phyloP scores from a whole-genome alignment of 2,797 vertebrate genomes.

The Peromyscus eremicus region DNA sequence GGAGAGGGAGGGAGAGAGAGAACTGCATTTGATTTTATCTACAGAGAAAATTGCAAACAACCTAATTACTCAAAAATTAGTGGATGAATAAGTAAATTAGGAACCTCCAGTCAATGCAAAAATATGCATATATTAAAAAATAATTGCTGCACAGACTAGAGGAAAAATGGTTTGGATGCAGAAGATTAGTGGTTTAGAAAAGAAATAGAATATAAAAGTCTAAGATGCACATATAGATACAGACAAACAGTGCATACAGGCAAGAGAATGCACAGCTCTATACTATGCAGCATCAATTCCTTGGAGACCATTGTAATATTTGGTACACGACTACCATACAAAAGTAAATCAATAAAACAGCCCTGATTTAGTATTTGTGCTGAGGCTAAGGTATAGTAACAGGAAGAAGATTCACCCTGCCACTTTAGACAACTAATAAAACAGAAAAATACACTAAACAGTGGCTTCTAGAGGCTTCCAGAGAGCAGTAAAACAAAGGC shows the following conservation, averaged over 20 bases:
- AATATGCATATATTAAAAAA: slow-evolving; percentile 71
- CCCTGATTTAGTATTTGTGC: neutral
- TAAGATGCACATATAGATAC: neutral
- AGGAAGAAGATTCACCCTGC: neutral
- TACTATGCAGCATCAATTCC: neutral
- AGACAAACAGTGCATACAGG: neutral
- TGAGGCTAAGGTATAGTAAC: neutral
- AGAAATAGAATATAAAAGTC: slow-evolving; percentile 45
- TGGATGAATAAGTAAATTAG: slow-evolving; percentile 68
- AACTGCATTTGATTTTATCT: slow-evolving; percentile 65
- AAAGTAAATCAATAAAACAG: slow-evolving; percentile 40
- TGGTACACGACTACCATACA: neutral
- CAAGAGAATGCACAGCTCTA: neutral
- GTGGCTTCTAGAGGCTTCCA: neutral
- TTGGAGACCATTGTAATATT: neutral
- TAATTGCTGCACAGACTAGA: slow-evolving; percentile 55
- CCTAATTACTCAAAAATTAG: slow-evolving; percentile 72
- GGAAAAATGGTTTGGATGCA: slow-evolving; percentile 30
- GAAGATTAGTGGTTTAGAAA: slow-evolving; percentile 49
- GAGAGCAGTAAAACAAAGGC: neutral
- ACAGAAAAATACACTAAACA: neutral
- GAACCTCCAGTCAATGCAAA: slow-evolving; percentile 42
- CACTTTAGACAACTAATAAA: slow-evolving; percentile 28
- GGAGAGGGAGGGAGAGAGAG: neutral
- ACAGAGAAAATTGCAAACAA: slow-evolving; percentile 65